phyloP scores from a whole-genome alignment of 2,888 invertebrate species.

The Smittia aterrima region DNA sequence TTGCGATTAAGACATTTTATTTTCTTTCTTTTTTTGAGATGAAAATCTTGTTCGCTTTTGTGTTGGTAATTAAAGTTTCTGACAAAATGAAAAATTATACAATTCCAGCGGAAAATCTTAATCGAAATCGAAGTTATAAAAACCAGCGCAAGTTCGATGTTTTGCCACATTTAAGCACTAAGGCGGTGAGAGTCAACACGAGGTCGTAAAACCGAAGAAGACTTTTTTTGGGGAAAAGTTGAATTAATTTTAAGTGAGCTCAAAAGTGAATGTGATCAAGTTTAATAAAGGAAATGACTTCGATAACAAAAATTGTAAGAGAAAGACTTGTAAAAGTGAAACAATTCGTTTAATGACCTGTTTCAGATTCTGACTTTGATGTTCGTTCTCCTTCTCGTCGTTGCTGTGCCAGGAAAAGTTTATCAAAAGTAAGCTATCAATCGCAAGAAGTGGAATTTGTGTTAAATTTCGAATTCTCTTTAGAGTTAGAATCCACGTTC shows the following conservation, averaged over 20 bases:
- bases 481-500: conserved; percentile 53
- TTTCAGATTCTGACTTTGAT: conserved; percentile 16
- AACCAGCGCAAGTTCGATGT: conserved; percentile 5
- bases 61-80: background rate
- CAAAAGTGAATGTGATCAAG: too few relatives aligned
- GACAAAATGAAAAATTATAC: background rate
- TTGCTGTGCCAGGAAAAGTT: background rate
- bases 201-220: background rate
- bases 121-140: conserved; percentile 29
- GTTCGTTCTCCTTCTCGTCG: conserved; percentile 3
- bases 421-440: background rate
- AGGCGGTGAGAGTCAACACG: background rate
- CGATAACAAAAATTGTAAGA: conserved; percentile 25
- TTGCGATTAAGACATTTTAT: background rate
- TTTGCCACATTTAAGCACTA: conserved; percentile 25
- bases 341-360: background rate
- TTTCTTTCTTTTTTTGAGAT: background rate
- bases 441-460: too few relatives aligned
- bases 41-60: background rate
- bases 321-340: background rate
- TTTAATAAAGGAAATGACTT: conserved; percentile 1
- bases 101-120: conserved; percentile 25
- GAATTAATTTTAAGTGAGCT: background rate
- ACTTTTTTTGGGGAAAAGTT: background rate
- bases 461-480: too few relatives aligned